Base-by-base conservation (phyloP, 2,888 invertebrate genomes). In the Gandaritis pyraliata region DNA sequence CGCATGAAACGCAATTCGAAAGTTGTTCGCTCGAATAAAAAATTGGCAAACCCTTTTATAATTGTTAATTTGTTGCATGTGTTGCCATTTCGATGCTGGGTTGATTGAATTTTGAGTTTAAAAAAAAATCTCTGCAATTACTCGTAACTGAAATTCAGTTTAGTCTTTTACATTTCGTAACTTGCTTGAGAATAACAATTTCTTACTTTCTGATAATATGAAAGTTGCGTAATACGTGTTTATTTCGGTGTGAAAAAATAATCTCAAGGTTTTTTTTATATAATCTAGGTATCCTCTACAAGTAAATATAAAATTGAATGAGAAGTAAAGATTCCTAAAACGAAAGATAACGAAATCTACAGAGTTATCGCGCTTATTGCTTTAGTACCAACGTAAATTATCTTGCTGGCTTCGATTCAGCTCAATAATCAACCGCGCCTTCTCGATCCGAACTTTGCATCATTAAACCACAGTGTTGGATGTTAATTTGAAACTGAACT, bases 1-100 rank as follows among this genome's bases (percentile, higher is more conserved):
- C 74, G 73, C 65, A 71, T 73, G 72, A 75, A 74, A 72, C 72
- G 70, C 72, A 72, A 69, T 71, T 65, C 47, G 29, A 59, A 59
- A 60, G 52, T 59, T 58, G 38, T 50, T 46, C 36, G 51, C 45
- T 43, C 41, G 48, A 56, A 56, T 64, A 64, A 64, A 59, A 64
- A 64, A 58, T 43, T 48, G 55, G 52, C 52, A 45, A 59, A 64
- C 64, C 64, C 64, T 64, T 64, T 59, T 56, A 59, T 59, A 64
- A 59, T 59, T 59, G 59, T 56, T 64, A 64, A 64, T 64, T 64
- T 59, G 56, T 60, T 64, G 48, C 54, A 41, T 55, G 63, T 55
- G 58, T 48, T 48, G 58, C 39, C 52, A 58, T 52, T 52, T 51
- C 39, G 2, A 10, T 54, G 58, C n/a, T 49, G 41, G 13, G 45